Percentiles rank a stretch among this genome's conserved stretches.
phyloP scores from a whole-genome alignment of 2,797 vertebrate species.

The Corythornis leucogaster region DNA sequence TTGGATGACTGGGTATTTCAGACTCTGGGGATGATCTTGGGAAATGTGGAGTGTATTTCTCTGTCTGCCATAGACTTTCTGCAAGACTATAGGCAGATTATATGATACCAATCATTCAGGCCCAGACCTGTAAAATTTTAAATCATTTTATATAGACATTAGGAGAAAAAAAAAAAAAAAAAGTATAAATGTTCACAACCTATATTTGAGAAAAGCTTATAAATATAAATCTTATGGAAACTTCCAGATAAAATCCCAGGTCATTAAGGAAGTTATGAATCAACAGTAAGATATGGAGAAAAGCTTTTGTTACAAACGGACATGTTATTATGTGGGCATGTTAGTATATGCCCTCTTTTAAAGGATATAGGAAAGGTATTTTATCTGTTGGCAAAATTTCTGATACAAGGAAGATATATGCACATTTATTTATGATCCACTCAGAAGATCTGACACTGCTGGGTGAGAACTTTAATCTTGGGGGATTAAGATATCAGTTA shows the following conservation, averaged over 20 bases:
- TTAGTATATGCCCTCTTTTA: neutral
- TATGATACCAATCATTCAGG: neutral
- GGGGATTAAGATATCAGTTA: conserved; percentile 9
- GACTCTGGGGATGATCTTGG: neutral
- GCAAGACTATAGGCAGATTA: neutral
- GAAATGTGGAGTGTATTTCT: neutral
- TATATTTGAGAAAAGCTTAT: neutral
- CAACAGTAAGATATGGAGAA: neutral
- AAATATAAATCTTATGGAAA: neutral
- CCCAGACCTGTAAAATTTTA: neutral
- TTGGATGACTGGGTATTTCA: neutral
- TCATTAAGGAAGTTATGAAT: conserved; percentile 6
- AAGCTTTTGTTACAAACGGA: conserved; percentile 1
- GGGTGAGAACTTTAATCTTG: neutral
- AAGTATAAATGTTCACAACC: neutral
- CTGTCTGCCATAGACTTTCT: neutral
- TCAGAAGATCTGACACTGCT: neutral
- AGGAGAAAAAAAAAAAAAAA: neutral
- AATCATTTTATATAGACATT: neutral
- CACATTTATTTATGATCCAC: conserved; percentile 14
- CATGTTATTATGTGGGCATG: neutral
- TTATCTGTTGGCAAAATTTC: conserved; percentile 21
- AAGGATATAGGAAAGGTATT: neutral
- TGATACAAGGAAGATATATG: neutral
- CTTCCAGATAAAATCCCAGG: neutral